A percentile compares a stretch with the other conserved stretches of the same genome.
phyloP scores from a whole-genome alignment of 2,797 vertebrate genomes.

The Cryptoblepharus egeriae region DNA sequence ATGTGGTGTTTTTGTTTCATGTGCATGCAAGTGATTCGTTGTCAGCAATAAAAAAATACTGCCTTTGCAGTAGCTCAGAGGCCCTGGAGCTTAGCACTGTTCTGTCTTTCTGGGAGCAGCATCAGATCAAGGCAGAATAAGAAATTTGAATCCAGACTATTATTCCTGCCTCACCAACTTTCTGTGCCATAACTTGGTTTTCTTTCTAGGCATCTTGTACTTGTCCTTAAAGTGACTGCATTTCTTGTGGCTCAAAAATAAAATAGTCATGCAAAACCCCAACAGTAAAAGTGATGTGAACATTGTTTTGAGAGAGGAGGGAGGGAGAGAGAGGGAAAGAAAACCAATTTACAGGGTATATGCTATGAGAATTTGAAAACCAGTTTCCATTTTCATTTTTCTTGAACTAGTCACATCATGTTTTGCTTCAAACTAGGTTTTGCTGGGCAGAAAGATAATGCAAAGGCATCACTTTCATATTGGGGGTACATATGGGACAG shows the following conservation, averaged over 20 bases:
- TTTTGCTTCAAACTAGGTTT: background rate
- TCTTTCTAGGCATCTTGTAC: background rate
- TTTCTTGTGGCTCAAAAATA: background rate
- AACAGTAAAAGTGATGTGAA: background rate
- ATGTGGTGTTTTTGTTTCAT: background rate
- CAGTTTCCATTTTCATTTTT: background rate
- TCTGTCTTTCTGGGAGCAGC: background rate
- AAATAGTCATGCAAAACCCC: background rate
- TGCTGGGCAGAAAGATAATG: background rate
- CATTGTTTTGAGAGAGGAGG: background rate
- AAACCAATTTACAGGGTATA: too few species aligned
- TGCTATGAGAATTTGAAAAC: background rate
- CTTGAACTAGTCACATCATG: background rate
- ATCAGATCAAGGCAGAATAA: background rate
- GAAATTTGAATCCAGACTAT: background rate
- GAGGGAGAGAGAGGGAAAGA: too few species aligned
- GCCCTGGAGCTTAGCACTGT: background rate
- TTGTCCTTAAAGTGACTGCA: background rate
- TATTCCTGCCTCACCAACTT: background rate
- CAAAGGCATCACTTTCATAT: too few species aligned
- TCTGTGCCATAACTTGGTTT: background rate
- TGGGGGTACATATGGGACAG: background rate
- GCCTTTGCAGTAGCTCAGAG: background rate
- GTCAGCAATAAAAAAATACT: constrained; percentile 26
- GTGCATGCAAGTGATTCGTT: constrained; percentile 1